Percentiles rank a stretch among this genome's conserved stretches.
Evolutionary conservation across 1,140 invertebrate genomes (phyloP).

Genomic region (Drosophila sproati): DNA sequence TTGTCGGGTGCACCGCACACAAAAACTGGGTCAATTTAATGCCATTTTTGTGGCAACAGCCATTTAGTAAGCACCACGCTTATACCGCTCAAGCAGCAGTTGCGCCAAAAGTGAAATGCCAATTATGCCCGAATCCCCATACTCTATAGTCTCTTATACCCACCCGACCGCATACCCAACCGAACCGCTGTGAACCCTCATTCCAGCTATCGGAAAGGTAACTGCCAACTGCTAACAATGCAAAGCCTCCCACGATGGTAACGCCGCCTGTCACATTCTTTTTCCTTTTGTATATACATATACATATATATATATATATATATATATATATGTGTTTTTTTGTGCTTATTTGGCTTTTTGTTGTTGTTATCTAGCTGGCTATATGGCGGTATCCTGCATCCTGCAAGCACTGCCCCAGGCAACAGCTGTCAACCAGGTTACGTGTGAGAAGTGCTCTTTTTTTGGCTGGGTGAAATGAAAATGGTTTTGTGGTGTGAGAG

Average conservation of each 20-base stretch:
- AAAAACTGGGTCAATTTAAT: conserved; percentile 78
- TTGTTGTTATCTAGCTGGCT: conserved; percentile 59
- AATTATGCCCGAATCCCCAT: conserved; percentile 61
- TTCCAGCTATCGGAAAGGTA: conserved; percentile 58
- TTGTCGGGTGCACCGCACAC: conserved; percentile 31
- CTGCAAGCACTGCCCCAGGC: conserved; percentile 49
- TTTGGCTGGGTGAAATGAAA: background rate
- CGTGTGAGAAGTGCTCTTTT: conserved; percentile 47
- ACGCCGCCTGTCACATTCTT: conserved; percentile 41
- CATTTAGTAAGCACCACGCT: conserved; percentile 57
- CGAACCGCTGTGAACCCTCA: background rate
- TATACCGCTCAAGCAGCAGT: conserved; percentile 52
- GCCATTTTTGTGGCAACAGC: conserved; percentile 66
- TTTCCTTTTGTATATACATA: conserved; percentile 1
- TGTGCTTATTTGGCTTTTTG: conserved; percentile 65
- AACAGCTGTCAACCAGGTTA: conserved; percentile 79
- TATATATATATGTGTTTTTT: conserved; percentile 24
- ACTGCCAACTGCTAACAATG: conserved; percentile 77
- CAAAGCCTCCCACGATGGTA: conserved; percentile 64
- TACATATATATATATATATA: too few species aligned
- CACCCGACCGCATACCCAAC: background rate
- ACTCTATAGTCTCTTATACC: background rate
- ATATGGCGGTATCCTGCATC: conserved; percentile 37
- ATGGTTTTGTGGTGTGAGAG: background rate
- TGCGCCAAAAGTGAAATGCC: conserved; percentile 76